Percentiles rank a stretch among this genome's conserved stretches.
Evolutionary conservation across 2,797 vertebrate genomes (phyloP).

Genomic region (Danio kyathit): DNA sequence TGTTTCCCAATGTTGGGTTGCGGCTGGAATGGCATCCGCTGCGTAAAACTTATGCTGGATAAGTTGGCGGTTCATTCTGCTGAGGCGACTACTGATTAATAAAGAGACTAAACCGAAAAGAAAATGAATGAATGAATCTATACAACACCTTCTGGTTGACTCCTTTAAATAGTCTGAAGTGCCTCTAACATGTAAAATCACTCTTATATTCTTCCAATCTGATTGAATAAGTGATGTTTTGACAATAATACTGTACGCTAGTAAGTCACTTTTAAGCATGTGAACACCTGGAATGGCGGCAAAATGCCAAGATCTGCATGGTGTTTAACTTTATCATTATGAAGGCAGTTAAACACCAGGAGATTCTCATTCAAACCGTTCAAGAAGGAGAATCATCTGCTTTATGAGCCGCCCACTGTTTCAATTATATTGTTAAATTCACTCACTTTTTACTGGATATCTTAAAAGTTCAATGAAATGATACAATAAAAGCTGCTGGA

Average conservation of each 20-base stretch:
- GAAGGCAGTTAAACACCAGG: slow-evolving; percentile 20
- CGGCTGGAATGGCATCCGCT: no score
- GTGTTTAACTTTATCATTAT: slow-evolving; percentile 31
- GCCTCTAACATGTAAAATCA: neutral
- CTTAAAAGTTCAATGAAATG: neutral
- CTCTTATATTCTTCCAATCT: neutral
- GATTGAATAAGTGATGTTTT: neutral
- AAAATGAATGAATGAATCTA: no score
- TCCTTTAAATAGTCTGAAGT: neutral
- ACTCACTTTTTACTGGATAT: neutral
- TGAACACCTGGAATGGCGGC: slow-evolving; percentile 11
- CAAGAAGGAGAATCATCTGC: neutral
- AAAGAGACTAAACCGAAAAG: no score
- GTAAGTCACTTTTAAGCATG: neutral
- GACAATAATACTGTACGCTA: no score
- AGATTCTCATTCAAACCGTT: neutral
- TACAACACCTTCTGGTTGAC: no score
- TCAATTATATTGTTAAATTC: neutral
- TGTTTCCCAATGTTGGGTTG: no score
- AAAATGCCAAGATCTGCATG: neutral
- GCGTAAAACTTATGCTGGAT: no score
- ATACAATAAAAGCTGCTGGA: neutral
- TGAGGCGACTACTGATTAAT: no score
- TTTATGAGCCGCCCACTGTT: slow-evolving; percentile 7
- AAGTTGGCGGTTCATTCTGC: no score